Percentiles rank a stretch among this genome's conserved stretches.
These are phyloP conservation scores for Hydrozoanthus tunicans DNA, from an alignment of 64 coral and sea anemone species.

Conservation along the genomic window DNA sequence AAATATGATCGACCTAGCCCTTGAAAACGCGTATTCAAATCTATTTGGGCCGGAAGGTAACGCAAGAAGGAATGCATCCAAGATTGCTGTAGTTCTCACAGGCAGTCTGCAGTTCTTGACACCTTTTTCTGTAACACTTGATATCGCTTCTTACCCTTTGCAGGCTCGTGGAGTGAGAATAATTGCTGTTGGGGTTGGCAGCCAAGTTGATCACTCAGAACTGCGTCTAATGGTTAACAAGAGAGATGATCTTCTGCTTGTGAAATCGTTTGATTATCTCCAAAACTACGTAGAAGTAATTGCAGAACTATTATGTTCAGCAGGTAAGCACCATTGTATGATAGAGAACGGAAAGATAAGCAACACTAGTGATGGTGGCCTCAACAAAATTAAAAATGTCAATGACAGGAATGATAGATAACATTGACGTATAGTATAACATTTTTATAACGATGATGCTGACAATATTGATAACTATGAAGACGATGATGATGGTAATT, in stretches of 20 bases:
- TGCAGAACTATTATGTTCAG: constrained; percentile 6
- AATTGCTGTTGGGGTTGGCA: constrained; percentile 56
- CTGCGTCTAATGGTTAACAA: constrained; percentile 57
- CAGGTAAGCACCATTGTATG: not conserved
- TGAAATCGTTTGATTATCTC: constrained; percentile 57
- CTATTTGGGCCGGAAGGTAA: constrained; percentile 44
- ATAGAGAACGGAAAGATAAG: not conserved
- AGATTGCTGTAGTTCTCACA: constrained; percentile 49
- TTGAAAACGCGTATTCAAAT: constrained; percentile 49
- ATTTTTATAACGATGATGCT: too few species aligned
- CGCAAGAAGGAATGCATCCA: constrained; percentile 32
- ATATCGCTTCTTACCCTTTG: constrained; percentile 55
- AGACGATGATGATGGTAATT: too few species aligned
- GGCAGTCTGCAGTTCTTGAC: constrained; percentile 58
- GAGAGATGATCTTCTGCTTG: constrained; percentile 45
- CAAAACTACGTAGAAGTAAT: not conserved
- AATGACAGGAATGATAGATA: too few species aligned
- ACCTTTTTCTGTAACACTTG: constrained; percentile 56
- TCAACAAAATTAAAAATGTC: too few species aligned
- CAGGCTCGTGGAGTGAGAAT: constrained; percentile 54
- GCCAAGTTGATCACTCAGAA: constrained; percentile 50
- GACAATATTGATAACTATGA: too few species aligned
- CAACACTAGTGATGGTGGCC: too few species aligned
- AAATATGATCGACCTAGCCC: constrained; percentile 55
- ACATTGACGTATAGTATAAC: too few species aligned